Percentiles rank a stretch among this genome's conserved stretches.
Conservation (phyloP, 2,113 vertebrate species). For the Burhinus bistriatus region DNA sequence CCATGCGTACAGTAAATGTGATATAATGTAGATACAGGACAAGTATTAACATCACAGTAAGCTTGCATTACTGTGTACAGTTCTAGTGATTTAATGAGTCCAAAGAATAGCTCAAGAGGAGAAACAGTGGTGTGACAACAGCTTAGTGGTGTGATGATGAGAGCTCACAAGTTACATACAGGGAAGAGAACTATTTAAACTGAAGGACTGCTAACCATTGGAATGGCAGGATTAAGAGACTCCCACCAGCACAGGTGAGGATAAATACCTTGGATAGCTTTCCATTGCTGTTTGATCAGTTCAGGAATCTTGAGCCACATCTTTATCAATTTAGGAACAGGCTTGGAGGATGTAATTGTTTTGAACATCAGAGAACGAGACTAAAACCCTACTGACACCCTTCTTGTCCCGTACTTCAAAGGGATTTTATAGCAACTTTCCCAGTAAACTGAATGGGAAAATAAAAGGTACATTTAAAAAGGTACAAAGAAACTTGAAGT, state of each 20-base stretch:
- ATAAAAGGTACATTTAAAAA: neutral
- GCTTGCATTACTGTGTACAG: neutral
- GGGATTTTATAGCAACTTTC: neutral
- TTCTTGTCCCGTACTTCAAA: neutral
- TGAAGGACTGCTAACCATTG: neutral
- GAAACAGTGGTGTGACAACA: neutral
- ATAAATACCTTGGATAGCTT: neutral
- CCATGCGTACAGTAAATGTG: neutral
- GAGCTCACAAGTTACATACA: neutral
- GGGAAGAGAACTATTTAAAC: neutral
- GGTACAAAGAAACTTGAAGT: neutral
- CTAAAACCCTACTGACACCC: neutral
- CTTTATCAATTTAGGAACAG: neutral
- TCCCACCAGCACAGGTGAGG: neutral
- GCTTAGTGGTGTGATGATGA: neutral
- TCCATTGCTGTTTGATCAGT: neutral
- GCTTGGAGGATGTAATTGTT: neutral
- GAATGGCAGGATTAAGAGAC: neutral
- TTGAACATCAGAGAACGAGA: neutral
- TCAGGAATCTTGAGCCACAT: neutral
- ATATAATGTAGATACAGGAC: neutral
- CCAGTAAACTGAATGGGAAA: neutral
- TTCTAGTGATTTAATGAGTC: neutral
- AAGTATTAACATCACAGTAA: neutral
- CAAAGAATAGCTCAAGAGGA: neutral